Base-by-base conservation (phyloP, 2,888 invertebrate genomes). In the Phasia obesa region DNA sequence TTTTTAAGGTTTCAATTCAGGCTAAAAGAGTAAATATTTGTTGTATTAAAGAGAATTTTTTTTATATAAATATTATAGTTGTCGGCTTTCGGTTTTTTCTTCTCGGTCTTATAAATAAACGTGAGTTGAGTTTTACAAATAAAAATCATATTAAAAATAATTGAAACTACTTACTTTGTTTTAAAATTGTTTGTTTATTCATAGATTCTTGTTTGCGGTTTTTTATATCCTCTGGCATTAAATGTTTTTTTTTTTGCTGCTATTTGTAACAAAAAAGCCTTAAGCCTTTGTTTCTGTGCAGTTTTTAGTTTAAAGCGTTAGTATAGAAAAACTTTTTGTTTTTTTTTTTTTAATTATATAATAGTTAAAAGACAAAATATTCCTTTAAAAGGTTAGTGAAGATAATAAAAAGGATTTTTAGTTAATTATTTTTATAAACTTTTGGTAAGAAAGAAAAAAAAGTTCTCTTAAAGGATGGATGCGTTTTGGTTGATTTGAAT, bases 61-160 rank as follows among this genome's bases (percentile, higher is more conserved):
- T 2, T 44, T 17, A n/a, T n/a, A 25, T 35, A n/a, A 3, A 21
- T 23, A n/a, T 65, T 51, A 13, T 31, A 35, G 15, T 9, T 15
- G 38, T 42, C 19, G 13, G 13, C 13, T 7, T 35, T 38, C 9
- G 13, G 17, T 7, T 35, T 38, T 31, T 23, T 19, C 47, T n/a
- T 11, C 21, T 7, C 31, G 5, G 5, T 21, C 21, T 15, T 17
- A 5, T 44, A 11, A 38, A n/a, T 59, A 49, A 49, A 77, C 70
- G 21, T 77, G 77, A 77, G 62, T 77, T 77, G 62, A 77, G 77
- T 70, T 70, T 70, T 69, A 27, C 60, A 76, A 69, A 25, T 2
- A 17, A 9, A 15, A 23, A 27, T 49, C 5, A 19, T 25, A 55
- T 53, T 35, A 17, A 53, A 64, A 70, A 55, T 49, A 75, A 35